Evolutionary conservation across 2,797 vertebrate genomes (phyloP).

Genomic region (Neomorphus geoffroyi): DNA sequence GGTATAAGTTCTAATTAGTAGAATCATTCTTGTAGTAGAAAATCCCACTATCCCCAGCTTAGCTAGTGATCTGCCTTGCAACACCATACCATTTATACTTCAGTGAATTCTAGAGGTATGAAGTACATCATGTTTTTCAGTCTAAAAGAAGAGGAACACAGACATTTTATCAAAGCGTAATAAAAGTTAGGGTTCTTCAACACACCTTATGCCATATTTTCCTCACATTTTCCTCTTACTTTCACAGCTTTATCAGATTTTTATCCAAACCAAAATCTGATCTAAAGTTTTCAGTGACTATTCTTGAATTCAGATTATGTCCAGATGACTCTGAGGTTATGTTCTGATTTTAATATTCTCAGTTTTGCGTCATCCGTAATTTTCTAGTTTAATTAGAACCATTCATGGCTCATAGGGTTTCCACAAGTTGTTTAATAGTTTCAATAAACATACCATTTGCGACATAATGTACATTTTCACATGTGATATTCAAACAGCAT

Average conservation of each 20-base stretch:
- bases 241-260: not conserved
- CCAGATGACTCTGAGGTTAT: not conserved
- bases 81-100: not conserved
- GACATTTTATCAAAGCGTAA: not conserved
- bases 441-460: not conserved
- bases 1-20: not conserved
- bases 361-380: not conserved
- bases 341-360: not conserved
- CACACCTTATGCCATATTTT: not conserved
- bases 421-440: not conserved
- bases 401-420: not conserved
- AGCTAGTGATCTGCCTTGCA: not conserved
- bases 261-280: not conserved
- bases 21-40: not conserved
- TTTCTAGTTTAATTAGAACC: not conserved
- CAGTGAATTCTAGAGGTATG: not conserved
- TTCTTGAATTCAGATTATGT: not conserved
- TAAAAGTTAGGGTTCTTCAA: not conserved
- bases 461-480: not conserved
- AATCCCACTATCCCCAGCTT: not conserved
- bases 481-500: not conserved
- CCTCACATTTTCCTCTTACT: not conserved
- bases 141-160: not conserved
- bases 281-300: not conserved
- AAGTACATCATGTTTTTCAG: not conserved